phyloP scores from a whole-genome alignment of 1,140 invertebrate genomes.

The Aricia agestis region DNA sequence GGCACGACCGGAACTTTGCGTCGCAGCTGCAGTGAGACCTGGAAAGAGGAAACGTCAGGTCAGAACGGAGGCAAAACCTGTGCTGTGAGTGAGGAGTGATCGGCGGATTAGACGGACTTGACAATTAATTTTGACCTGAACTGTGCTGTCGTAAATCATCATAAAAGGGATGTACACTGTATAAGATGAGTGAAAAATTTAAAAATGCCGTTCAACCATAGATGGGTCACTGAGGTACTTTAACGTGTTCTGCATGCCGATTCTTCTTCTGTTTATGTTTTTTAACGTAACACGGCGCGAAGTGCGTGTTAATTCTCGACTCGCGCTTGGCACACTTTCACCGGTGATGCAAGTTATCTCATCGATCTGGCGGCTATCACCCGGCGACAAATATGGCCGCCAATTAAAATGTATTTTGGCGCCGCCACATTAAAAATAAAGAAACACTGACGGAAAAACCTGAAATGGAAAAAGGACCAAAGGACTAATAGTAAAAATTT shows the following conservation, averaged over 20 bases:
- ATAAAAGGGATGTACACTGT: no score
- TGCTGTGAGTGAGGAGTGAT: no score
- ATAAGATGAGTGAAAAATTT: no score
- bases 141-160: no score
- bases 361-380: background rate
- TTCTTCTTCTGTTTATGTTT: background rate
- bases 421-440: background rate
- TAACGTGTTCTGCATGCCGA: no score
- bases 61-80: background rate
- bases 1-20: constrained; percentile 74
- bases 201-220: no score
- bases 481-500: no score
- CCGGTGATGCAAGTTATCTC: background rate
- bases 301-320: background rate
- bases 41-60: constrained; percentile 25
- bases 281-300: background rate
- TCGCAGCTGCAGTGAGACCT: constrained; percentile 80
- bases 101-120: no score
- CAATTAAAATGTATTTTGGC: constrained; percentile 1
- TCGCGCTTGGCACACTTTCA: constrained; percentile 2
- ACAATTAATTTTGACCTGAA: no score
- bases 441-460: no score
- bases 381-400: background rate
- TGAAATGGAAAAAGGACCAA: no score
- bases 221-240: no score